Conservation (phyloP, 2,888 invertebrate species). For the Parnassius smintheus region DNA sequence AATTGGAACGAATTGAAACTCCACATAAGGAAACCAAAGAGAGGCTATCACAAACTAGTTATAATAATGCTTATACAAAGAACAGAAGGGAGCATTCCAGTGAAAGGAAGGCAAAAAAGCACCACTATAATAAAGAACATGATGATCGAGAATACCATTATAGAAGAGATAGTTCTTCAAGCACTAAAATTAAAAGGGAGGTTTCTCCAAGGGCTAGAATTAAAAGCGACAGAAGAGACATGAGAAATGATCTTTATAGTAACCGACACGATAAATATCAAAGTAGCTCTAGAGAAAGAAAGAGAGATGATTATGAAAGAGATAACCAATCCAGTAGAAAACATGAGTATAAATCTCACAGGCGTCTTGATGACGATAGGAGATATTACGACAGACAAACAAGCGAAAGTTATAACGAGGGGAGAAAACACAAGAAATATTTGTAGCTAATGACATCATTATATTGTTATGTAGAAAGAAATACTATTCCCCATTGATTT, state of each 20-base stretch:
- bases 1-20: slow-evolving; percentile 6
- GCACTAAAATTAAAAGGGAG: no score
- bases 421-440: slow-evolving; percentile 7
- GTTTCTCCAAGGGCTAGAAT: background rate
- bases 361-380: background rate
- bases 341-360: background rate
- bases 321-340: background rate
- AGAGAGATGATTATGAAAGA: background rate
- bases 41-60: background rate
- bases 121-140: background rate
- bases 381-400: slow-evolving; percentile 5
- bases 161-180: background rate
- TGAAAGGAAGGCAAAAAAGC: background rate
- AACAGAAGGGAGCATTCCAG: background rate
- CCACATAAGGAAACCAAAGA: background rate
- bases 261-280: background rate
- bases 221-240: background rate
- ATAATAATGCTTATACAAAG: background rate
- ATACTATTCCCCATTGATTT: slow-evolving; percentile 3
- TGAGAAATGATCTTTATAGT: background rate
- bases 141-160: background rate
- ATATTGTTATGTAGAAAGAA: slow-evolving; percentile 6
- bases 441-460: slow-evolving; percentile 14
- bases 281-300: background rate
- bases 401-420: slow-evolving; percentile 1